Base-by-base conservation (phyloP, 2,797 vertebrate genomes). In the Pangasius mekongensis region DNA sequence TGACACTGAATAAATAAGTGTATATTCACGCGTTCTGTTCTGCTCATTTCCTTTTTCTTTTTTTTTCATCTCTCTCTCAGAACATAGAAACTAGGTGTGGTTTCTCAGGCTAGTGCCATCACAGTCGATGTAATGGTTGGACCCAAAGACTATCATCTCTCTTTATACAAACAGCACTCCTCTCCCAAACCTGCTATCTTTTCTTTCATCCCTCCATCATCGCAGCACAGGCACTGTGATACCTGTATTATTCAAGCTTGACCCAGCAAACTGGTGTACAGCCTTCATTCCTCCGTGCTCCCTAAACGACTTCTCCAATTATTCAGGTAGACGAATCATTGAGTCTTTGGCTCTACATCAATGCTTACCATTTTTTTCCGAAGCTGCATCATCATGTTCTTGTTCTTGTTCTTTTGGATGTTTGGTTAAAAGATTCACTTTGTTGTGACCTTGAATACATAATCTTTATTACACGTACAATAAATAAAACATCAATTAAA, bases 401-500 rank as follows among this genome's bases (percentile, higher is more conserved):
- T 43, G 36, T 43, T 49, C n/a, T 54, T 43, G 36, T 43, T 49
- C n/a, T 54, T 78, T 78, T n/a, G 2, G 27, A 76, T 52, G 74
- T 30, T 8, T 16, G 18, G 74, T 71, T 30, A 16, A 56, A 80
- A 20, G 3, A 60, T 2, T 36, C 30, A 6, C 54, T 27, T 47
- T 71, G 18, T 24, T 56, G 20, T 11, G 39, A 52, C 1, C 16
- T 84, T 24, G 16, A 69, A 60, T 13, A 58, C 6, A 78, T 66
- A 3, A 62, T 49, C 6, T 86, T 86, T 86, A 86, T 86, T 86
- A 69, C 33, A 5, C 16, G 76, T 67, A 54, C 30, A 84, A 80
- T 78, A 80, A 88, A 85, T 69, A 88, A 58, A 88, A 22, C 16
- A 84, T 9, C 20, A n/a, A 71, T 49, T 58, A 77, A 11, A 78